Base-by-base conservation (phyloP, 2,797 vertebrate species). In the Sebastes cheni region DNA sequence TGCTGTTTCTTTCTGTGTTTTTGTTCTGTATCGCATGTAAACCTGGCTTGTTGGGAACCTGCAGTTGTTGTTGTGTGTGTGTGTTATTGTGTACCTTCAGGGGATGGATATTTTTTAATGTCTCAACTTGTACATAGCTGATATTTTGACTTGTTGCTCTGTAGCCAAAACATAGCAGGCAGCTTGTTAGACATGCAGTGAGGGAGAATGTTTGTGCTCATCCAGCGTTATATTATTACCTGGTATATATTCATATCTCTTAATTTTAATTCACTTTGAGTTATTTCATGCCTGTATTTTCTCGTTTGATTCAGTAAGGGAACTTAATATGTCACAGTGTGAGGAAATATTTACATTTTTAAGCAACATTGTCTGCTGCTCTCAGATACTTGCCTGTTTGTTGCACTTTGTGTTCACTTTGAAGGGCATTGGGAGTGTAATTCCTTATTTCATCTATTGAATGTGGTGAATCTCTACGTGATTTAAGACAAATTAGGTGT, bases 131-230 rank as follows among this genome's bases (percentile, higher is more conserved):
- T 32, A 54, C 12, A 66, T 75, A 67, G 66, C 73, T 85, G 60
- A 60, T 87, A 81, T 85, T 82, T 83, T 86, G 80, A 80, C 80
- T 69, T 79, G 20, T 61, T 56, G 20, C 23, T 54, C 54, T 55
- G 30, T 60, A 83, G 89, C 22, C 90, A 82, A 86, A 88, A 86
- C 79, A 87, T 14, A 60, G 29, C 80, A 68, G 56, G 32, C 42
- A 64, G 8, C 32, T 77, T 71, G 75, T 84, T 32, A 29, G 46
- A n/a, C 20, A 23, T 64, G 62, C 52, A 68, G 42, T n/a, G 60
- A 78, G 12, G 4, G 23, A 6, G 9, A 32, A 16, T 20, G 5
- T 13, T 3, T 30, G 8, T 22, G 11, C 18, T 66, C 22, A 70
- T 73, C 1, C 27, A 8, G 20, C 9, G 4, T 62, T 59, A n/a